Conservation (phyloP, 2,888 invertebrate genomes). For the Synergus laeviventris region DNA sequence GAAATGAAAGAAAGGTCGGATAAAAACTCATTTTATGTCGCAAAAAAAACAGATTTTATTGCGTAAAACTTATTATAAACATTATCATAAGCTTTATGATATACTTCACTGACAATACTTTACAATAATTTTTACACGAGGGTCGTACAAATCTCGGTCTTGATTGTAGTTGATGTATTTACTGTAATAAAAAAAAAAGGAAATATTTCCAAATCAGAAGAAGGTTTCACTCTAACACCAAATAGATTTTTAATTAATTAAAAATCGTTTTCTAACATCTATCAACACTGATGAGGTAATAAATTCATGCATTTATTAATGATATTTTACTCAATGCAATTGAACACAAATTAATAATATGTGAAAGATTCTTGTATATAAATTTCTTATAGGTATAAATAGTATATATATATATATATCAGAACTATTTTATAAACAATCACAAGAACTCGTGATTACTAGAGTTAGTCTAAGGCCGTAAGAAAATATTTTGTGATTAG, state of each 20-base stretch:
- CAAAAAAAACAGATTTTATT: slow-evolving; percentile 49
- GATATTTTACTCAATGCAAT: neutral
- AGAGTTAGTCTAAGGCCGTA: neutral
- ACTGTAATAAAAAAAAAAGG: slow-evolving; percentile 67
- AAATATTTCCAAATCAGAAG: slow-evolving; percentile 46
- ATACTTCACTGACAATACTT: slow-evolving; percentile 62
- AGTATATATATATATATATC: too few species aligned
- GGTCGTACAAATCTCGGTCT: slow-evolving; percentile 64
- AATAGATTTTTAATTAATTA: neutral
- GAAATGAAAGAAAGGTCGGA: neutral
- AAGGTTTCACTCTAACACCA: neutral
- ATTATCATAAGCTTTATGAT: slow-evolving; percentile 55
- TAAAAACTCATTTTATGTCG: neutral
- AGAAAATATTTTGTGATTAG: neutral
- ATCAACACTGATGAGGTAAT: neutral
- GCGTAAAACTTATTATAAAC: slow-evolving; percentile 67
- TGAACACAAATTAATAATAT: neutral
- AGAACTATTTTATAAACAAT: neutral
- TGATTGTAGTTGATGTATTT: slow-evolving; percentile 64
- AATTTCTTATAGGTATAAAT: neutral
- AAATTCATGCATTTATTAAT: neutral
- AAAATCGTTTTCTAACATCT: neutral
- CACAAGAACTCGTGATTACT: neutral
- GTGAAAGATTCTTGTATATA: neutral
- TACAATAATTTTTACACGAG: slow-evolving; percentile 69